Evolutionary conservation across 1,140 invertebrate species (phyloP), one percentile per base, ranked within the genome.

Genomic region (Ceratina calcarata): DNA sequence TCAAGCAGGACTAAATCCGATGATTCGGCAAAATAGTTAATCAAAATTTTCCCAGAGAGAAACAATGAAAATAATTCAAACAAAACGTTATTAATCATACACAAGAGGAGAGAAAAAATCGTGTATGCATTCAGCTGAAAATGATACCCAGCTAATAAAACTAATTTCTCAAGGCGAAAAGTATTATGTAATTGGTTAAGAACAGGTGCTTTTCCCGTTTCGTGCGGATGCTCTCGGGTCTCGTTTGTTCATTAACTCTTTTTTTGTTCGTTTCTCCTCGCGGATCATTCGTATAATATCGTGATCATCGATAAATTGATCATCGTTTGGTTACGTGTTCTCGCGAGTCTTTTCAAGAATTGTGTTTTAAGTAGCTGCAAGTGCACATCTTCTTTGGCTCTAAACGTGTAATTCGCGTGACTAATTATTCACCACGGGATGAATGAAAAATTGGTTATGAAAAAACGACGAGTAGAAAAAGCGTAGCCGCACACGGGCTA

Each of bases 1-100:
- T 87, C 83, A 92, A 92, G 91, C 91, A 89, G 79, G 87, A 88
- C 86, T 90, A 89, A 85, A 37, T 72, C 18, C 45, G 60, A 89
- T 83, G 73, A 88, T 67, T 85, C 60, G 79, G 78, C 78, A 10
- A 60, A 65, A 77, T 45, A 66, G 67, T 69, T 69, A 57, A 69
- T 69, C 18, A 67, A 45, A 45, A n/a, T 58, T 27, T 51, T 81
- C 66, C 82, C 78, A 86, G 86, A 85, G 84, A 70, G 81, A 74
- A 86, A 74, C 66, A 20, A 69, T 69, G 77, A 71, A 66, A 55
- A 24, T 15, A 70, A 79, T 22, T 45, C 37, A 72, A 58, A 67
- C 65, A 82, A 57, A 79, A 15, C 65, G 53, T 45, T 64, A 53
- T 32, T 57, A 62, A 68, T n/a, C 57, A 70, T 74, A 79, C 67